Conservation (phyloP, 2,888 invertebrate genomes). For the Agrotis segetum region DNA sequence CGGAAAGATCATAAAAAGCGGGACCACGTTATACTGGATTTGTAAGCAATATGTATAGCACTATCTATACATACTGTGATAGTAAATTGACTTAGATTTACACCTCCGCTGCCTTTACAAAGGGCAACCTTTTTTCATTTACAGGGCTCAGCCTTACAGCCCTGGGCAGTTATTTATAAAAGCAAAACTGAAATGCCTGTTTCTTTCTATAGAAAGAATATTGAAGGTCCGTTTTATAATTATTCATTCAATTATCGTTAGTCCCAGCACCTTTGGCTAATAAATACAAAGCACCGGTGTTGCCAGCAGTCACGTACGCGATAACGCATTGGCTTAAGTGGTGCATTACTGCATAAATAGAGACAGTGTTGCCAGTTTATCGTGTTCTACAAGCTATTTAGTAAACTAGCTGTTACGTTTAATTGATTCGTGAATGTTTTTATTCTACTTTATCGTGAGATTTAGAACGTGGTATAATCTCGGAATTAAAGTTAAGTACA, state of each 20-base stretch:
- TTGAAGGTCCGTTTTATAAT: conserved; percentile 13
- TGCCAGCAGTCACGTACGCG: conserved; percentile 47
- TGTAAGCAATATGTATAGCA: too few relatives aligned
- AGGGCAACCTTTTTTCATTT: conserved; percentile 7
- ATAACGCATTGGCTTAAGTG: conserved; percentile 35
- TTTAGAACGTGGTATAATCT: background rate
- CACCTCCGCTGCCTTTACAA: background rate
- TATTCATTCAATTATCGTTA: conserved; percentile 45
- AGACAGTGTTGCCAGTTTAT: conserved; percentile 17
- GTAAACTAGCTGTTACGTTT: conserved; percentile 9
- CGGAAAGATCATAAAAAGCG: too few relatives aligned
- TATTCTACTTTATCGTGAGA: conserved; percentile 1
- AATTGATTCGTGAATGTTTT: conserved; percentile 18
- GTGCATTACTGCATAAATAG: conserved; percentile 44
- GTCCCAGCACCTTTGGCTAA: conserved; percentile 16
- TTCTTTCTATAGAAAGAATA: conserved; percentile 7
- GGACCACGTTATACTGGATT: too few relatives aligned
- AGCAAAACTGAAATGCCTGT: background rate
- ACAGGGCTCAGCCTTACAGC: background rate
- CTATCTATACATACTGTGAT: background rate
- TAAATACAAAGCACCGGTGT: conserved; percentile 23
- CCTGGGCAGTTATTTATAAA: background rate
- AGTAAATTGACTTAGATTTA: background rate
- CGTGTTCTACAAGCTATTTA: conserved; percentile 29
- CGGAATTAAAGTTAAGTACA: background rate